Percentiles rank a stretch among this genome's conserved stretches.
Conservation (phyloP, 2,797 vertebrate species). For the Peromyscus melanophrys region DNA sequence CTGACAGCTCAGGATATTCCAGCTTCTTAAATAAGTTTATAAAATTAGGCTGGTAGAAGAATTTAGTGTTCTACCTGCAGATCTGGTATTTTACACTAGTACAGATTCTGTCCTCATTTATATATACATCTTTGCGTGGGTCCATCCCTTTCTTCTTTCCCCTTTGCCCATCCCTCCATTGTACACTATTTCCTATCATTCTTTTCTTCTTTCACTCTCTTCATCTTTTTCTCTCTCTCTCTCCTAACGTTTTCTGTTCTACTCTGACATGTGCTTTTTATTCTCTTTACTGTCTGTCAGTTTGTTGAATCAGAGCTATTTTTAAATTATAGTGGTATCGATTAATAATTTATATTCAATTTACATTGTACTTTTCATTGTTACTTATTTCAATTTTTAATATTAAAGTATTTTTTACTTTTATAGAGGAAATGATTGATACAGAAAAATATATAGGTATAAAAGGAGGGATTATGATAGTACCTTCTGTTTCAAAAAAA, state of each 20-base stretch:
- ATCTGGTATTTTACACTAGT: background rate
- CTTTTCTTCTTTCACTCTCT: background rate
- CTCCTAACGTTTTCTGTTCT: background rate
- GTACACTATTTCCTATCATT: background rate
- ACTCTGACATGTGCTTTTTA: background rate
- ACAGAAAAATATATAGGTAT: background rate
- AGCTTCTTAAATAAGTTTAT: background rate
- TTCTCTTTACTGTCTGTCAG: background rate
- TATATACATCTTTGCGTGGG: background rate
- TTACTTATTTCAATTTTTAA: background rate
- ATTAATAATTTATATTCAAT: background rate
- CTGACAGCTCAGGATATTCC: background rate
- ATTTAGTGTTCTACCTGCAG: background rate
- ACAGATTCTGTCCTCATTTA: background rate
- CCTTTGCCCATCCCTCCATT: rapidly evolving
- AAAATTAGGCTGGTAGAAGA: background rate
- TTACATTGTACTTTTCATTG: background rate
- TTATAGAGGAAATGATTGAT: background rate
- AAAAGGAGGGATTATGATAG: background rate
- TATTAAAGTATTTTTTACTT: background rate
- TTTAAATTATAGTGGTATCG: background rate
- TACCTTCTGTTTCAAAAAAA: background rate
- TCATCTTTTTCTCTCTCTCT: no score
- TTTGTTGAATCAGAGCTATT: background rate
- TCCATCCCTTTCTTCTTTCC: background rate